Conservation (phyloP, 1,140 invertebrate genomes). For the Lepidostoma basale region DNA sequence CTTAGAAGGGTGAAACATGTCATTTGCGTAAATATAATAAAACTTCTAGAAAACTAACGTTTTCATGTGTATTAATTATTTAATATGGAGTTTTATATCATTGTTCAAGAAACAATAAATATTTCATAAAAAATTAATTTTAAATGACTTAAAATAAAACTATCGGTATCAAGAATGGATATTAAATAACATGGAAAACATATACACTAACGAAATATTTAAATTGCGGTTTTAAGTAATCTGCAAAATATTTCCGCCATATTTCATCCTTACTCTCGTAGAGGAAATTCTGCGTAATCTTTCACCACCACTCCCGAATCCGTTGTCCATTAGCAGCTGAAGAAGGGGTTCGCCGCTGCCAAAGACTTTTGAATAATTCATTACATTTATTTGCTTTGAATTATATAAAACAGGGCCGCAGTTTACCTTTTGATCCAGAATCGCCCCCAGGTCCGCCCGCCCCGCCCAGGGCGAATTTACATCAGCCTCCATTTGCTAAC, state of each 20-base stretch:
- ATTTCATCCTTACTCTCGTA: background rate
- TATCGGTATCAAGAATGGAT: too few species aligned
- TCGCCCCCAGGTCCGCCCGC: background rate
- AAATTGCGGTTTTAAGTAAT: conserved; percentile 8
- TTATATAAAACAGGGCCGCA: conserved; percentile 6
- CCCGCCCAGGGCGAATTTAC: background rate
- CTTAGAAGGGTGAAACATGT: too few species aligned
- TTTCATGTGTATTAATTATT: too few species aligned
- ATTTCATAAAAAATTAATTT: too few species aligned
- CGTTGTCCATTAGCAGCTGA: conserved; percentile 10
- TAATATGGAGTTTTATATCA: too few species aligned
- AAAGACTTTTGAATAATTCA: conserved; percentile 3
- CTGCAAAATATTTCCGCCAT: background rate
- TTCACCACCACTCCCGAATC: conserved; percentile 5
- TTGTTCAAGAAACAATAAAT: too few species aligned
- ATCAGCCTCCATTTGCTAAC: background rate
- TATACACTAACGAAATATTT: too few species aligned
- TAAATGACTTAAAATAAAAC: too few species aligned
- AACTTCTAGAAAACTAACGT: too few species aligned
- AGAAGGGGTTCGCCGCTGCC: background rate
- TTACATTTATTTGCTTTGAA: conserved; percentile 14
- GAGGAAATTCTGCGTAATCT: conserved; percentile 11
- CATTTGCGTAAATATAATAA: too few species aligned
- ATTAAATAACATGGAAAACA: too few species aligned
- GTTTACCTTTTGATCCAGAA: conserved; percentile 9